A percentile compares a stretch with the other conserved stretches of the same genome.
phyloP scores from a whole-genome alignment of 2,888 invertebrate species.

The Epinotia ramella region DNA sequence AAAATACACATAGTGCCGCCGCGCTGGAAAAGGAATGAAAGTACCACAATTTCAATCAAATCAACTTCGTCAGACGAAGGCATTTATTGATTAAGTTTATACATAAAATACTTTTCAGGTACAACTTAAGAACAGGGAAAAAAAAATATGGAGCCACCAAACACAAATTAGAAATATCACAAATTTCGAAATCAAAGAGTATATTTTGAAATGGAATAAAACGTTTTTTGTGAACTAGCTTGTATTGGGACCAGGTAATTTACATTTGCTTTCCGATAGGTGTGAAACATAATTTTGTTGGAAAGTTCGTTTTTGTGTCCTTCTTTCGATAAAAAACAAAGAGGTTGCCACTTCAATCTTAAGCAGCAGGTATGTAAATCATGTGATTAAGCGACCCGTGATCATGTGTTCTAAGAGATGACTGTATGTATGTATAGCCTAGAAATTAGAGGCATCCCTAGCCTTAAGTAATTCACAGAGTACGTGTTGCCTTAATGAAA shows the following conservation, averaged over 20 bases:
- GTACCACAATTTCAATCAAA: not conserved
- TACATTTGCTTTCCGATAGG: slow-evolving; percentile 3
- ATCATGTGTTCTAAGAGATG: not conserved
- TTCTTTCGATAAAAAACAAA: not conserved
- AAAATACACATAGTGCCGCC: not conserved
- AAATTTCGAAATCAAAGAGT: not conserved
- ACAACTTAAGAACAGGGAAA: not conserved
- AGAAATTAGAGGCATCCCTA: slow-evolving; percentile 31
- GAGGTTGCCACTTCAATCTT: not conserved
- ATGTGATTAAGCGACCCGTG: not conserved
- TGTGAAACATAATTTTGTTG: not conserved
- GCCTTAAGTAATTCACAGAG: slow-evolving; percentile 30
- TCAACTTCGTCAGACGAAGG: not conserved
- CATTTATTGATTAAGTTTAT: not conserved
- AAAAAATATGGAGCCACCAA: not conserved
- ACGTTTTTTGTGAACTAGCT: not conserved
- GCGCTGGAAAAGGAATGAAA: not conserved
- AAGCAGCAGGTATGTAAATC: not conserved
- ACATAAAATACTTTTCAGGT: not conserved
- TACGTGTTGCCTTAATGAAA: slow-evolving; percentile 63
- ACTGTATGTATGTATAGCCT: not conserved
- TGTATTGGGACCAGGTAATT: not conserved
- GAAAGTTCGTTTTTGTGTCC: not conserved
- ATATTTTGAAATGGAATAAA: not conserved
- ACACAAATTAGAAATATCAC: not conserved